Evolutionary conservation across 2,113 vertebrate genomes (phyloP), one percentile per base, ranked within the genome.

Genomic region (Pedetes capensis): DNA sequence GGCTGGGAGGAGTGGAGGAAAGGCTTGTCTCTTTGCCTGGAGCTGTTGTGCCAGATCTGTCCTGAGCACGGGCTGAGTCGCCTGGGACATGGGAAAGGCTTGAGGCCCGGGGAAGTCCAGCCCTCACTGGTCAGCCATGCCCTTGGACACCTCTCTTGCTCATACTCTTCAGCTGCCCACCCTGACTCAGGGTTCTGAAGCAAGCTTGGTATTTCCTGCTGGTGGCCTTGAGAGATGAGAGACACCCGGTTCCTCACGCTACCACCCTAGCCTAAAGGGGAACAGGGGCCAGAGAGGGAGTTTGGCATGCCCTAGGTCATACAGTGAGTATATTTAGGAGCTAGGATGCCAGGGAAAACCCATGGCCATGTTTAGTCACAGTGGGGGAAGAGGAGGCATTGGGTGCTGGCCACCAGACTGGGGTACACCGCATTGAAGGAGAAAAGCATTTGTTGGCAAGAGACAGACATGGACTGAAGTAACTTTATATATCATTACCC

Each of bases 31-130:
- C 76, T 80, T 85, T 59, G 88, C 68, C 79, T 96, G 79, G 37
- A 39, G 27, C 69, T 49, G 47, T 87, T 37, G 0, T 53, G 75
- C 75, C 0, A 0, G 29, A 83, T 88, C 83, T 80, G 81, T 69
- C 79, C 84, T 80, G 61, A 69, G 71, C 51, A 63, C 22, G 55
- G 75, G 17, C 61, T 96, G 94, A 96, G 71, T 97, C 92, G 92
- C 87, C 61, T 66, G 64, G 82, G 69, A 80, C 55, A 34, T 22
- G 42, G 53, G 80, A 95, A 87, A 80, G 84, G 79, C 93, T 81
- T 9, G 5, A 68, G 86, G 74, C 78, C 78, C 63, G 27, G 32
- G 16, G 69, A 75, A 12, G 57, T 47, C 39, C 44, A 87, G 71
- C 57, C 25, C 23, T 82, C 12, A 1, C 22, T 88, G 49, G 61